Conservation (phyloP, 2,113 vertebrate species). For the Hemibagrus wyckioides region DNA sequence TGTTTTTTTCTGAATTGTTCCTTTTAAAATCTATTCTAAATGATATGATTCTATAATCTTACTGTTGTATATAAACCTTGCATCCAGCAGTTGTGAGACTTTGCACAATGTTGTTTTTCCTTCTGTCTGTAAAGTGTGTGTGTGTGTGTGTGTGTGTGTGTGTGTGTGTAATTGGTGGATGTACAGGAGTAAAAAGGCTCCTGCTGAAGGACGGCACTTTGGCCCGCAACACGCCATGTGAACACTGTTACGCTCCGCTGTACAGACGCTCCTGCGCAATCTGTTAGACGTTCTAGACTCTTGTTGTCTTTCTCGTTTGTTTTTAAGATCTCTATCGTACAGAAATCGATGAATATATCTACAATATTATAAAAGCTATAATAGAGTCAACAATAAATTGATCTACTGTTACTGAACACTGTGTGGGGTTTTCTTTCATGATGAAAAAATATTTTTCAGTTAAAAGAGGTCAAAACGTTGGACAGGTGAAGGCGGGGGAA, state of each 20-base stretch:
- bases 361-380: neutral
- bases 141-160: constrained; percentile 9
- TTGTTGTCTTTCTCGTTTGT: constrained; percentile 41
- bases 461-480: neutral
- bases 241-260: constrained; percentile 53
- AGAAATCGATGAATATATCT: neutral
- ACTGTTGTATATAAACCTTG: constrained; percentile 28
- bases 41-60: constrained; percentile 11
- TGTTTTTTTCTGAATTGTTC: neutral
- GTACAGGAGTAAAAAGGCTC: constrained; percentile 52
- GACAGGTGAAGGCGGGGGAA: neutral
- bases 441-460: neutral
- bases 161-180: constrained; percentile 20
- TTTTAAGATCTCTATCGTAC: constrained; percentile 36
- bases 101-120: constrained; percentile 71
- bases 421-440: neutral
- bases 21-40: neutral
- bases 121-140: constrained; percentile 51
- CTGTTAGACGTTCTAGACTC: constrained; percentile 48
- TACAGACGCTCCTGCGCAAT: constrained; percentile 69
- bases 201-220: constrained; percentile 69
- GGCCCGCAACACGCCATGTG: constrained; percentile 62
- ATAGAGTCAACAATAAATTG: constrained; percentile 1
- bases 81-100: constrained; percentile 48
- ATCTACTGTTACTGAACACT: neutral